These are phyloP conservation scores for Motacilla alba DNA, from an alignment of 2,113 vertebrate species.

Conservation along the genomic window DNA sequence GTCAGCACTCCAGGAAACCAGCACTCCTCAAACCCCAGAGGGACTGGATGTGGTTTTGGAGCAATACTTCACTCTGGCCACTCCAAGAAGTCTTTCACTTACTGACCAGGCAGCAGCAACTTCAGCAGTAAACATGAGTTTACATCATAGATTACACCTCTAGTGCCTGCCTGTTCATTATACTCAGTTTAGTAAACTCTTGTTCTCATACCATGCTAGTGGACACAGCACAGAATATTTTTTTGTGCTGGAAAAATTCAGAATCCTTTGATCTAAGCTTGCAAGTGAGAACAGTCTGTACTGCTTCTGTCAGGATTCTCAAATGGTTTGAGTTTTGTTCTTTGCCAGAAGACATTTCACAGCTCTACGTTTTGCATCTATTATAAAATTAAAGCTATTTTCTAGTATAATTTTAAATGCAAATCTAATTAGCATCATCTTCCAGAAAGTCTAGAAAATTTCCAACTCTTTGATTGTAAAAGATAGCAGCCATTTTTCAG, in stretches of 20 bases:
- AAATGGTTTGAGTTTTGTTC: not conserved
- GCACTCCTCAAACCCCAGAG: conserved; percentile 2
- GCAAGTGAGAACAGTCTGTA: not conserved
- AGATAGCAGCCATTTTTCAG: not conserved
- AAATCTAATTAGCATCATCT: not conserved
- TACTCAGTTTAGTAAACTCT: not conserved
- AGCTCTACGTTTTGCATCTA: not conserved
- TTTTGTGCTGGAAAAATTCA: not conserved
- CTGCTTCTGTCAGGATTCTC: not conserved
- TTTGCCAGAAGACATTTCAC: not conserved
- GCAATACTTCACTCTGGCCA: not conserved
- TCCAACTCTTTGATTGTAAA: not conserved
- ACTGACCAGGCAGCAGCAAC: not conserved
- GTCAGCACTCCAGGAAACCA: conserved; percentile 37
- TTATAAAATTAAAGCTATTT: not conserved
- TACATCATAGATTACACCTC: not conserved
- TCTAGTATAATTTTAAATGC: not conserved
- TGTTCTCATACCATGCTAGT: not conserved
- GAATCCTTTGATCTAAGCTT: not conserved
- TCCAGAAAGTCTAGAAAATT: not conserved
- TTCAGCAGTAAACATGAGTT: not conserved
- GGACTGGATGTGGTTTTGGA: not conserved
- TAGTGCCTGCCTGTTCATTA: not conserved
- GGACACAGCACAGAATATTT: not conserved
- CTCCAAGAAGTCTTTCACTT: conserved; percentile 6